Base-by-base conservation (phyloP, 1,140 invertebrate species). In the Drosophila simulans region DNA sequence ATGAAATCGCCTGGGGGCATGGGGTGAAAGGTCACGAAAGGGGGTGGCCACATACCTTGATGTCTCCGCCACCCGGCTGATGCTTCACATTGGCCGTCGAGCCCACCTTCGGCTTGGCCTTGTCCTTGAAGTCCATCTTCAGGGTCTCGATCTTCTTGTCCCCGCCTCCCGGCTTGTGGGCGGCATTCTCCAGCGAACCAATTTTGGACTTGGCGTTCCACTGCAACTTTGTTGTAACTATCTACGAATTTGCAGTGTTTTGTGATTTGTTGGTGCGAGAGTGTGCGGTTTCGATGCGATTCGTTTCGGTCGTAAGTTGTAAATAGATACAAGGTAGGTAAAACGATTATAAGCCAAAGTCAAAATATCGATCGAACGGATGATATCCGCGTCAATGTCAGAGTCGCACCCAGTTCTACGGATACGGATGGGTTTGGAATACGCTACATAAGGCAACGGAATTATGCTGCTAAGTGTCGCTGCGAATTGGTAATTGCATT, bases 151-250 rank as follows among this genome's bases (percentile, higher is more conserved):
- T 97, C 93, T 98, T 98, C 92, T 97, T 97, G 77, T 97, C 96
- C 27, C 97, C 98, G 31, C 98, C 98, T 37, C 97, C 97, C 1
- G 98, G 97, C 90, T 96, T 98, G 92, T 99, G 96, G 4, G 95
- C 94, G n/a, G 97, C 94, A 91, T 99, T 99, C n/a, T 98, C 97
- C 74, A 99, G 93, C 0, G 98, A 98, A 27, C 97, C 98, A 62
- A 99, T 95, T 94, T 98, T 98, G 17, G 97, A 96, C 93, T 98
- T 97, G 0, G 97, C 97, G 79, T 97, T 97, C 97, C 98, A 99
- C 84, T 97, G 95, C 59, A 98, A 93, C 93, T 98, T 98, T 68
- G 97, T 95, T 84, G 96, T 95, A 65, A 95, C 93, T 80, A 97
- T 97, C 97, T 97, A 92, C 31, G 94, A 80, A 70, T 82, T 86